phyloP scores from a whole-genome alignment of 2,888 invertebrate species.

The Sclerodermus sp. region DNA sequence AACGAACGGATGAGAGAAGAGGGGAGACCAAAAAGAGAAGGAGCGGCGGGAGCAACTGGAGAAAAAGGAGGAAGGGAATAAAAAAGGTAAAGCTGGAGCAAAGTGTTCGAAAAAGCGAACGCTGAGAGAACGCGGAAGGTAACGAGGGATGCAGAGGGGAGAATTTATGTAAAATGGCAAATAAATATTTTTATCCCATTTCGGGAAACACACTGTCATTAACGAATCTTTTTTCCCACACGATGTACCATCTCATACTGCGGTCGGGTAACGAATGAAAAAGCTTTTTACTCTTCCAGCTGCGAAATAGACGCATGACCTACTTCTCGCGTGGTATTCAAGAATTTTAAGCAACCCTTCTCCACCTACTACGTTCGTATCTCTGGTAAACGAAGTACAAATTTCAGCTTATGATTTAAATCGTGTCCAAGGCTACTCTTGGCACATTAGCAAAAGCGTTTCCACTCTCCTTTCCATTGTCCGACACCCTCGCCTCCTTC shows the following conservation, averaged over 20 bases:
- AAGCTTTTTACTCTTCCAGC: slow-evolving; percentile 25
- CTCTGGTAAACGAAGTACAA: too few relatives aligned
- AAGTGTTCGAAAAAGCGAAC: too few relatives aligned
- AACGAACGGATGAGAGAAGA: background rate
- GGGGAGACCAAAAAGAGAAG: background rate
- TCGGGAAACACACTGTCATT: background rate
- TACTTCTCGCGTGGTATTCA: slow-evolving; percentile 24
- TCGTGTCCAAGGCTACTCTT: too few relatives aligned
- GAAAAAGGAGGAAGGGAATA: slow-evolving; percentile 6
- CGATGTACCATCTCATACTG: background rate
- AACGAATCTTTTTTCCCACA: background rate
- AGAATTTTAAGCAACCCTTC: slow-evolving; percentile 30
- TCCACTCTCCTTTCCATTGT: too few relatives aligned
- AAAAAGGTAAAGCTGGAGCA: slow-evolving; percentile 1
- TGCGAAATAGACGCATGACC: slow-evolving; percentile 20
- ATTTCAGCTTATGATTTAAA: too few relatives aligned
- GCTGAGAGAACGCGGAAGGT: background rate
- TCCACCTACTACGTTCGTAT: too few relatives aligned
- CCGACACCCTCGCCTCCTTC: too few relatives aligned
- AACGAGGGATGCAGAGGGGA: slow-evolving; percentile 13
- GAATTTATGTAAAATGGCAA: background rate
- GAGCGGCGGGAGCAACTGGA: background rate
- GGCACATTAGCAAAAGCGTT: too few relatives aligned
- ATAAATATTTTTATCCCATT: background rate
- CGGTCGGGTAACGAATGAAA: slow-evolving; percentile 8